Percentiles rank a stretch among this genome's conserved stretches.
Evolutionary conservation across 2,113 vertebrate species (phyloP).

Genomic region (Syngnathoides biaculeatus): DNA sequence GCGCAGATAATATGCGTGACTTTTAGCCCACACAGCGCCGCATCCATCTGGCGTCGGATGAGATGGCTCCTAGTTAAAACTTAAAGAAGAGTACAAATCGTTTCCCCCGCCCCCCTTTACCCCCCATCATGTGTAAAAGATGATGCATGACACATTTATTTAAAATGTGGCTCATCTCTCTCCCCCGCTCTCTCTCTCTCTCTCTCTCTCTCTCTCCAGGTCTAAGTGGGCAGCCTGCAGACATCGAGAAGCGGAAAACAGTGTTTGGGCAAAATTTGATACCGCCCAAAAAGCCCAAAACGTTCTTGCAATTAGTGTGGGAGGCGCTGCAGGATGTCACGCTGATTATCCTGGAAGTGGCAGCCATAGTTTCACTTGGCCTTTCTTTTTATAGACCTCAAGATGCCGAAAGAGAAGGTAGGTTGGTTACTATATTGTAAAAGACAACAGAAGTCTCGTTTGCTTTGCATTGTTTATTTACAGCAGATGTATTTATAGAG

Average conservation of each 20-base stretch:
- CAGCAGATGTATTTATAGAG: not conserved
- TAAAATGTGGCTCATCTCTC: not conserved
- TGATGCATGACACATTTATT: not conserved
- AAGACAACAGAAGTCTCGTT: not conserved
- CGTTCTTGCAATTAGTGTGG: slow-evolving; percentile 99
- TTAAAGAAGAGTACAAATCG: not conserved
- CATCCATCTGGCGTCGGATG: slow-evolving; percentile 16
- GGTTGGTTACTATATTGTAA: slow-evolving; percentile 46
- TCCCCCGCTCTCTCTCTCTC: slow-evolving; percentile 13
- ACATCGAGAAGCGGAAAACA: slow-evolving; percentile 94
- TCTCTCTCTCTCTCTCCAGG: slow-evolving; percentile 70
- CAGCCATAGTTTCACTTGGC: slow-evolving; percentile 98
- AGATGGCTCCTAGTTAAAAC: not conserved
- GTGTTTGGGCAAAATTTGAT: slow-evolving; percentile 95
- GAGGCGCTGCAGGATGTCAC: slow-evolving; percentile 99
- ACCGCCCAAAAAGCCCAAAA: slow-evolving; percentile 99
- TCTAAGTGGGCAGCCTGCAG: slow-evolving; percentile 91
- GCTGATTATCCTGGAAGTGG: slow-evolving; percentile 98
- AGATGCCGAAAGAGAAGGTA: slow-evolving; percentile 84
- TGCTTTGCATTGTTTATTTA: not conserved
- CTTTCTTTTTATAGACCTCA: slow-evolving; percentile 99
- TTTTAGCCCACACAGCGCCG: slow-evolving; percentile 4
- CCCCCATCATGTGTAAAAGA: not conserved
- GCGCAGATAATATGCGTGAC: slow-evolving; percentile 7
- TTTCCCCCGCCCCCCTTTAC: too few relatives aligned